Evolutionary conservation across 2,888 invertebrate species (phyloP).

Genomic region (Serripes groenlandicus): DNA sequence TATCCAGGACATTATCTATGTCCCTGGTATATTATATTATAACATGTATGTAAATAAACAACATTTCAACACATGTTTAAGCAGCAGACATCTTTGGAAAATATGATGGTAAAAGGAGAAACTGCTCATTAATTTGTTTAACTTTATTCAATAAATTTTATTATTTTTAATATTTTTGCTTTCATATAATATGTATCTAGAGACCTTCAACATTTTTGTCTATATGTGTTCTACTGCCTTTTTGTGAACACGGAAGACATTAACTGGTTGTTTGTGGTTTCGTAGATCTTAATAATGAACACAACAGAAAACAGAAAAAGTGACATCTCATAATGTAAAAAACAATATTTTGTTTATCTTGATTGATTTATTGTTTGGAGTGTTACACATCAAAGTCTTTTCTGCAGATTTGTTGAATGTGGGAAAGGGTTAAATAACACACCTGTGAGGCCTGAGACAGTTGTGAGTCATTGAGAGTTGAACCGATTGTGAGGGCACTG

Average conservation of each 20-base stretch:
- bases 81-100: background rate
- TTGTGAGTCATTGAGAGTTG: conserved; percentile 50
- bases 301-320: background rate
- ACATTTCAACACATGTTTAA: background rate
- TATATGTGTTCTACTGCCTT: too few species aligned
- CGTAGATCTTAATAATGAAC: background rate
- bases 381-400: too few species aligned
- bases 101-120: background rate
- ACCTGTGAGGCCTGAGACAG: conserved; percentile 63
- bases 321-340: background rate
- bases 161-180: too few species aligned
- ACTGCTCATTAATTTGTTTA: too few species aligned
- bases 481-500: conserved; percentile 28
- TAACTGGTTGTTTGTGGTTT: too few species aligned
- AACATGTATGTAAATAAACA: background rate
- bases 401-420: background rate
- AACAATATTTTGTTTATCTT: background rate
- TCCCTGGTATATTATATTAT: too few species aligned
- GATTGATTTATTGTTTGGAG: too few species aligned
- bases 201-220: too few species aligned
- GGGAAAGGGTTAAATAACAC: background rate
- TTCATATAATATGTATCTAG: too few species aligned
- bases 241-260: too few species aligned
- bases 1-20: too few species aligned
- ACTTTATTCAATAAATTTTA: too few species aligned